Conservation (phyloP, 2,888 invertebrate genomes). For the Anarsia innoxiella region DNA sequence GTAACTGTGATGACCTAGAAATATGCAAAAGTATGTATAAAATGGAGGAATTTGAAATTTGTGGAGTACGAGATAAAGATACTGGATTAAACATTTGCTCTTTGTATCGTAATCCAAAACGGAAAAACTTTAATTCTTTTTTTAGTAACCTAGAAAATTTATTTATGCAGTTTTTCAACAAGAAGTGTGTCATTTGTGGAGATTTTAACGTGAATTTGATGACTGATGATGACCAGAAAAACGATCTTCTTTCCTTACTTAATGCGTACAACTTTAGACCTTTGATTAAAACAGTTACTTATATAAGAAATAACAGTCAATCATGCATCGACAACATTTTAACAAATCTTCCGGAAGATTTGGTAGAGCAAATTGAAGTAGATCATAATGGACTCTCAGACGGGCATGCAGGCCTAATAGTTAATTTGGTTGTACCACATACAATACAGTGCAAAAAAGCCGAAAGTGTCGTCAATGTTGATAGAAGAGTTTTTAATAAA, state of each 20-base stretch:
- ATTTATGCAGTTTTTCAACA: neutral
- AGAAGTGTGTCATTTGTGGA: neutral
- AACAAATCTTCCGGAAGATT: neutral
- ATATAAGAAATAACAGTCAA: neutral
- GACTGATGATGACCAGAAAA: neutral
- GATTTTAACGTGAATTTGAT: conserved; percentile 1
- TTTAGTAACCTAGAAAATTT: neutral
- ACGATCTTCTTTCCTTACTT: neutral
- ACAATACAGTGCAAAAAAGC: neutral
- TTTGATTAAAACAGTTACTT: neutral
- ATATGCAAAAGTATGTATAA: neutral
- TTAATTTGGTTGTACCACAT: too few relatives aligned
- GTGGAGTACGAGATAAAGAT: neutral
- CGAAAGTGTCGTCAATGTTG: neutral
- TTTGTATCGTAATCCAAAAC: neutral
- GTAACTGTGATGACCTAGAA: neutral
- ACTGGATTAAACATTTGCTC: neutral
- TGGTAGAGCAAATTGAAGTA: neutral
- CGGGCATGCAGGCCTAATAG: conserved; percentile 5
- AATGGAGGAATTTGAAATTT: neutral
- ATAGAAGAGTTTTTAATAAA: neutral
- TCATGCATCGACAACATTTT: conserved; percentile 9
- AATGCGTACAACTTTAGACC: neutral
- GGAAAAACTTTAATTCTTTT: neutral
- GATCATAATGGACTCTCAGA: conserved; percentile 7